Evolutionary conservation across 2,797 vertebrate genomes (phyloP).

Genomic region (Microtus obscurus): DNA sequence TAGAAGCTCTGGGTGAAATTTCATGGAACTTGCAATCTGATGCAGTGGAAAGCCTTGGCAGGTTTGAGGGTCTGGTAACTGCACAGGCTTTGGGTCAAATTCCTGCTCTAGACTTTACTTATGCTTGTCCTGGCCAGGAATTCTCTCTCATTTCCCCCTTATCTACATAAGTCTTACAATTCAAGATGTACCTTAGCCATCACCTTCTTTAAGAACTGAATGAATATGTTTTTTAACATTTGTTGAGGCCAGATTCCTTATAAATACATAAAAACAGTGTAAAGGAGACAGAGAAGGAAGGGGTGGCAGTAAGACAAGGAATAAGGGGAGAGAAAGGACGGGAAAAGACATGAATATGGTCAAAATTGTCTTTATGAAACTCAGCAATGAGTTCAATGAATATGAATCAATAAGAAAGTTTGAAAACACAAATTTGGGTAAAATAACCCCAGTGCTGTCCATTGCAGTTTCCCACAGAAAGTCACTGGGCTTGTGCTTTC

Average conservation of each 20-base stretch:
- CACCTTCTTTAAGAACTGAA: neutral
- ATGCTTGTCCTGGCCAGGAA: neutral
- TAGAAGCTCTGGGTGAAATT: too few relatives aligned
- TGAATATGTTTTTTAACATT: neutral
- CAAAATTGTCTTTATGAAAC: neutral
- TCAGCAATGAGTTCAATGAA: neutral
- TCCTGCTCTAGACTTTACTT: neutral
- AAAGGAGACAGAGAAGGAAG: neutral
- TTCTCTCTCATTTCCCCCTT: neutral
- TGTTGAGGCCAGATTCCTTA: neutral
- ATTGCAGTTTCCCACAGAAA: neutral
- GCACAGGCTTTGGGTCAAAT: neutral
- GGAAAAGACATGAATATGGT: neutral
- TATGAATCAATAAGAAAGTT: neutral
- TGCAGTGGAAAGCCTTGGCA: neutral
- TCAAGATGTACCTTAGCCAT: neutral
- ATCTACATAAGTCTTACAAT: neutral
- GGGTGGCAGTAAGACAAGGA: neutral
- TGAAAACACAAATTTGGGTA: neutral
- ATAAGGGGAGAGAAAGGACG: neutral
- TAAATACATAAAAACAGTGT: neutral
- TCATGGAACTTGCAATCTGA: neutral
- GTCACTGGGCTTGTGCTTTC: neutral
- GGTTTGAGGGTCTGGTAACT: neutral
- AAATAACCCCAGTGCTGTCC: neutral